phyloP scores from a whole-genome alignment of 2,797 vertebrate genomes.

The Erethizon dorsatum region DNA sequence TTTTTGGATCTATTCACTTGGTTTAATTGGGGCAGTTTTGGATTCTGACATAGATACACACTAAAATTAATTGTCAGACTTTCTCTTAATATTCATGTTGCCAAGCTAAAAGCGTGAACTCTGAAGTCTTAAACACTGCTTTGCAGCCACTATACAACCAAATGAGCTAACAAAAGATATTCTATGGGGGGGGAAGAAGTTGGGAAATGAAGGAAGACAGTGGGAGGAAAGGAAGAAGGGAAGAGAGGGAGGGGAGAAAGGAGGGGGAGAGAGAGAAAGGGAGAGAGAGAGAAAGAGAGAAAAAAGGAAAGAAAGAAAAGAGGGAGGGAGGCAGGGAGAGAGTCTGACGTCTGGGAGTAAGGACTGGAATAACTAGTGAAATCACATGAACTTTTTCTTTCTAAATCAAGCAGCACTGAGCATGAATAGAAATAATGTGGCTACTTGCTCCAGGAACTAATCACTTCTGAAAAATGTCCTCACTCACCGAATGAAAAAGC shows the following conservation, averaged over 20 bases:
- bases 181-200: not conserved
- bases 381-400: not conserved
- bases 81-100: not conserved
- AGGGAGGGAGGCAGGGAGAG: fast-evolving
- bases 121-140: not conserved
- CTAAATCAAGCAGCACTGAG: not conserved
- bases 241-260: not conserved
- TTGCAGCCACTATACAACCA: not conserved
- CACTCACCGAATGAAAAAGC: not conserved
- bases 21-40: not conserved
- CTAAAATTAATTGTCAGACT: not conserved
- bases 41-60: not conserved
- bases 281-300: not conserved
- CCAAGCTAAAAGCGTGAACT: not conserved
- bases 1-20: not conserved
- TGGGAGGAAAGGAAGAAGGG: fast-evolving
- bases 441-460: not conserved
- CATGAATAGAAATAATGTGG: not conserved
- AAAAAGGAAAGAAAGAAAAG: too few species aligned
- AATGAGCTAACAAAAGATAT: not conserved
- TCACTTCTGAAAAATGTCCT: not conserved
- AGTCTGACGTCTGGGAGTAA: not conserved
- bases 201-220: too few species aligned
- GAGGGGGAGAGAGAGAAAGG: fast-evolving
- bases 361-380: not conserved